Base-by-base conservation (phyloP, 2,797 vertebrate genomes). In the Loriculus beryllinus region DNA sequence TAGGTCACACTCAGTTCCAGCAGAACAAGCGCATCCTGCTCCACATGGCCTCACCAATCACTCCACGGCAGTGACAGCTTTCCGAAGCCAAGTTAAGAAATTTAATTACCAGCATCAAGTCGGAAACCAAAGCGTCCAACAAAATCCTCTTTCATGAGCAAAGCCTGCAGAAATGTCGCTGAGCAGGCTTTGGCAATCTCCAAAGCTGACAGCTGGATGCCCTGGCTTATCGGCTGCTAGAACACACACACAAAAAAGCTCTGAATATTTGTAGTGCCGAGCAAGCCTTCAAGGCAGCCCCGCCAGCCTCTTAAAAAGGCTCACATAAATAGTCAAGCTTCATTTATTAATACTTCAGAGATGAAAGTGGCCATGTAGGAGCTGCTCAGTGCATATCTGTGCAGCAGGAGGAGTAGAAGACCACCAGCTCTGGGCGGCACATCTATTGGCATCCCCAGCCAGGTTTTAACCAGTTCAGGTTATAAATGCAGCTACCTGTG, bases 171-270 rank as follows among this genome's bases (percentile, higher is more conserved):
- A 91, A 94, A 93, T 94, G 92, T 87, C 15, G 63, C 18, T 71
- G 91, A 96, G 93, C 95, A 95, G 93, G 93, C 95, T 96, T 69
- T 92, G 86, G 93, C 91, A 91, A 92, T 91, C 86, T 91, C 79
- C 79, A 81, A 62, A 92, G 95, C 92, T 93, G 95, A 95, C 94
- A 97, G 95, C 95, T 94, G 92, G 94, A 89, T 94, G 91, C 93
- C 84, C 87, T 81, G 87, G 89, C 93, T 96, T 97, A 97, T 92
- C 89, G 2, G 75, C 92, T 86, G 89, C 93, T 62, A 57, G 49
- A 93, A 84, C 64, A 68, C 26, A 14, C 2, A 2, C 14, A 56
- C 39, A 71, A 74, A 39, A 48, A 54, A 59, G 22, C 94, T 84
- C 86, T 29, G 76, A 92, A 92, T 86, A 64, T 45, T 65, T 94